Base-by-base conservation (phyloP, 2,888 invertebrate genomes). In the Polia nebulosa region DNA sequence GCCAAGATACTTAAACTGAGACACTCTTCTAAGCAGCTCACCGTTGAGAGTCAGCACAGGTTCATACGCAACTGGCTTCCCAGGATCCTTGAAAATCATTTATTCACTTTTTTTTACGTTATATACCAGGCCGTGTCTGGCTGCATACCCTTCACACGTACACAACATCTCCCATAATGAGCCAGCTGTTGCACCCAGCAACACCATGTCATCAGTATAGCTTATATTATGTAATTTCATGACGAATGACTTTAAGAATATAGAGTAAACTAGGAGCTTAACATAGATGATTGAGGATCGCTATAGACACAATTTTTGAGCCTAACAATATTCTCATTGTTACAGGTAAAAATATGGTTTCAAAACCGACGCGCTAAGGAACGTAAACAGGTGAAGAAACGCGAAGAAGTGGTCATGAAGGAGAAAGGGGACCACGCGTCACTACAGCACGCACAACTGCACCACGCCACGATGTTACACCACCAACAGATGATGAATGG, bases 311-410 rank as follows among this genome's bases (percentile, higher is more conserved):
- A 8, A 25, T 4, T 49, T 47, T 47, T 9, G 49, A 27, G 3
- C 9, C 8, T 9, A 9, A 15, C 39, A 60, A 62, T 6, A 3
- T 9, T 47, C 5, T 39, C 62, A 44, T 80, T 81, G 63, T 85
- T 85, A 1, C 87, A 95, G 97, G 97, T 97, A 60, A 97, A 97
- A 92, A 97, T 97, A 72, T 97, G 97, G 97, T 99, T 99, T 90
- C 98, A 99, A 96, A 99, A 99, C 91, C 97, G 99, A 20, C 97
- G 99, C 49, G 99, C 99, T 61, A 99, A 99, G 94, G 99, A 99
- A 88, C 96, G 99, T 15, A 99, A 99, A 92, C 98, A 98, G 90
- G 95, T 95, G 49, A 99, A 99, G 91, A 99, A 99, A 93, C 97
- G 97, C 49, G 97, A 97, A 79, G 98, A 98, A 85, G 96, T 96